phyloP scores from a whole-genome alignment of 2,113 vertebrate genomes.

The Sapajus apella region DNA sequence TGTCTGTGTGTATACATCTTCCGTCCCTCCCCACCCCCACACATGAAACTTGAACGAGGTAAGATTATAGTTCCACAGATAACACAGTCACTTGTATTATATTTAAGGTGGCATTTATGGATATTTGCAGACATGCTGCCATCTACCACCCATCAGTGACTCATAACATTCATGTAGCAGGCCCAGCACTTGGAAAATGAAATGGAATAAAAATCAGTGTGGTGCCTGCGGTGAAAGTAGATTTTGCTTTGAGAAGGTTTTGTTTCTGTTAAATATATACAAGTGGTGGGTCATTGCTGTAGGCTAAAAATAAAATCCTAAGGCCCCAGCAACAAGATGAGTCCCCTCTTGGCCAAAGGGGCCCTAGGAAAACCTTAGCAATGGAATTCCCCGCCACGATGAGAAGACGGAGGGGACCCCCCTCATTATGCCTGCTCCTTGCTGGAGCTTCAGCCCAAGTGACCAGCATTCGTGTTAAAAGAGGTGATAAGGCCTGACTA shows the following conservation, averaged over 20 bases:
- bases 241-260: neutral
- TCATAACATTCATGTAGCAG: neutral
- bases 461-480: too few relatives aligned
- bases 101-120: neutral
- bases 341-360: neutral
- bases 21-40: neutral
- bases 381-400: neutral
- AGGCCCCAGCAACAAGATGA: neutral
- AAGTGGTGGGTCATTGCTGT: neutral
- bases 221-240: neutral
- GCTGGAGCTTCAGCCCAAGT: too few relatives aligned
- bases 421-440: too few relatives aligned
- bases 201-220: neutral
- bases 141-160: neutral
- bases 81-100: neutral
- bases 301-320: neutral
- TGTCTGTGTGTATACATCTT: neutral
- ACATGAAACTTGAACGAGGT: neutral
- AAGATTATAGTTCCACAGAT: neutral
- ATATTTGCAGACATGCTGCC: neutral
- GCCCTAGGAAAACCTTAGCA: neutral
- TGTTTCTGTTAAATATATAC: neutral
- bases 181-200: neutral
- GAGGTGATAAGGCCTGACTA: too few relatives aligned
- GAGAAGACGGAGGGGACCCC: neutral